Conservation (phyloP, 2,888 invertebrate genomes). For the Thymelicus acteon region DNA sequence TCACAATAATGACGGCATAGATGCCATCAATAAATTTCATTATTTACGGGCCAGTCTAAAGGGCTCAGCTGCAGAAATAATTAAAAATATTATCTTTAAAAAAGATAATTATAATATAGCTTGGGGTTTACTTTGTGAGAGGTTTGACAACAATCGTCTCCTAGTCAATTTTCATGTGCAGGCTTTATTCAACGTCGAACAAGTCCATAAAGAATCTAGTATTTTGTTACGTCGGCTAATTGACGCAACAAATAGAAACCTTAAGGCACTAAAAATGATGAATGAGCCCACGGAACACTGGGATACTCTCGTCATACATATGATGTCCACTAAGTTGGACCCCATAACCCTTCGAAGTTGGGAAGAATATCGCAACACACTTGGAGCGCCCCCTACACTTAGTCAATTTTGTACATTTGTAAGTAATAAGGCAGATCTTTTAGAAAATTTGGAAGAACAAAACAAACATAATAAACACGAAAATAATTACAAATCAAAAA, state of each 20-base stretch:
- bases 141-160: constrained; percentile 40
- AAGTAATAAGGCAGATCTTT: constrained; percentile 2
- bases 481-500: background rate
- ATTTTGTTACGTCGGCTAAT: too few species aligned
- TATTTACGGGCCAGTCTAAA: constrained; percentile 30
- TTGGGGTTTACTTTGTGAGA: constrained; percentile 38
- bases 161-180: too few species aligned
- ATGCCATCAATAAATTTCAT: constrained; percentile 35
- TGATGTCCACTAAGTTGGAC: constrained; percentile 43
- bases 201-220: too few species aligned
- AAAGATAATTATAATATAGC: constrained; percentile 36
- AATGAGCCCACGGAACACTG: too few species aligned
- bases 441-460: constrained; percentile 39
- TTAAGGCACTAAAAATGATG: too few species aligned
- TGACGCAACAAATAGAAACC: too few species aligned
- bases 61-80: constrained; percentile 31
- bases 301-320: constrained; percentile 39
- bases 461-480: constrained; percentile 11
- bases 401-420: constrained; percentile 24
- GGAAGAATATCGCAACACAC: constrained; percentile 28
- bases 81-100: constrained; percentile 31
- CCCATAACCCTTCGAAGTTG: constrained; percentile 14
- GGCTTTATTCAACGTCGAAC: too few species aligned
- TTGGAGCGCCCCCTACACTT: constrained; percentile 5
- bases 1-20: constrained; percentile 26